Evolutionary conservation across 2,888 invertebrate species (phyloP).

Genomic region (Campoplex nolae): DNA sequence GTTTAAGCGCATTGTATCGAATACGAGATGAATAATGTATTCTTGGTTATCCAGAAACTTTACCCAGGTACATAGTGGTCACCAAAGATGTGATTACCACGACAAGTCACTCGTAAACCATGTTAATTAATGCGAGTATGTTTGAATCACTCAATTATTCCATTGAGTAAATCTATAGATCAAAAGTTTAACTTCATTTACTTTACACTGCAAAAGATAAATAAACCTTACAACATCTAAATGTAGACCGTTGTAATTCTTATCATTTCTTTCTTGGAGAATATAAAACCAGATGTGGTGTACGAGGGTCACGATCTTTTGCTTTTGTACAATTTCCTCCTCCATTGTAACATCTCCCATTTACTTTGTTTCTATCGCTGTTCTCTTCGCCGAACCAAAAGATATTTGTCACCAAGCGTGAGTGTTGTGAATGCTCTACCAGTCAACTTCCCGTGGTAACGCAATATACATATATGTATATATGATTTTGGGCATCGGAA

Average conservation of each 20-base stretch:
- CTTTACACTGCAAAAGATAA: not conserved
- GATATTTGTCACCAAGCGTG: constrained; percentile 62
- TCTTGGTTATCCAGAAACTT: not conserved
- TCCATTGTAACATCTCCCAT: constrained; percentile 41
- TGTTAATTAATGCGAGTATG: not conserved
- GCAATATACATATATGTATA: constrained; percentile 6
- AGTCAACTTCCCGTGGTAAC: constrained; percentile 49
- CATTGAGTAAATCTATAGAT: not conserved
- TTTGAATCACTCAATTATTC: not conserved
- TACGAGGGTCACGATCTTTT: not conserved
- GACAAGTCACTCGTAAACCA: not conserved
- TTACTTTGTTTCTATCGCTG: constrained; percentile 42
- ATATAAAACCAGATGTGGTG: constrained; percentile 12
- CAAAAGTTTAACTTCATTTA: not conserved
- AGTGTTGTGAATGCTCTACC: constrained; percentile 43
- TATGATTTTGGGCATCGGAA: constrained; percentile 46
- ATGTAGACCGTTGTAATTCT: not conserved
- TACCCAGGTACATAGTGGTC: not conserved
- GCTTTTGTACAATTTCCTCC: constrained; percentile 24
- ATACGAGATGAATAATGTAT: not conserved
- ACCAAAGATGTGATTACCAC: not conserved
- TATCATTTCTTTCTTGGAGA: not conserved
- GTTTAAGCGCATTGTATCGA: not conserved
- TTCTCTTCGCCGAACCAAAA: constrained; percentile 51
- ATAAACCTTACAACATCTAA: not conserved